Conservation (phyloP, 1,140 invertebrate species). For the Aphaenogaster floridana region DNA sequence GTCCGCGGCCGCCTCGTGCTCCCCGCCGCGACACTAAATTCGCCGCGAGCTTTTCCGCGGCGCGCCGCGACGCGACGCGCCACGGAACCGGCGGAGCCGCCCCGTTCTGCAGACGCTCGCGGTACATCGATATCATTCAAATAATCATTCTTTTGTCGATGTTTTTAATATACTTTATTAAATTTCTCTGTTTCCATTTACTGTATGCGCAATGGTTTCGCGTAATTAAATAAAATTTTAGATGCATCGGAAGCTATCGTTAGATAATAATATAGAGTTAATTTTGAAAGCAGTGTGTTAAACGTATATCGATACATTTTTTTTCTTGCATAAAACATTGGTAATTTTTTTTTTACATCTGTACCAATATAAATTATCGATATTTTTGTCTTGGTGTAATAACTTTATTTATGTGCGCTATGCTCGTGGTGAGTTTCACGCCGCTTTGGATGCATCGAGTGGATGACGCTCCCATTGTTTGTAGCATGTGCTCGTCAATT, state of each 20-base stretch:
- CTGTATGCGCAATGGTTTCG: neutral
- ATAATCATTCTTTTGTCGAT: neutral
- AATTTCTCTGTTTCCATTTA: neutral
- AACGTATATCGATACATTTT: neutral
- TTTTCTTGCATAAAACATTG: neutral
- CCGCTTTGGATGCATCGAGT: neutral
- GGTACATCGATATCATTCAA: neutral
- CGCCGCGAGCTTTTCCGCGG: conserved; percentile 52
- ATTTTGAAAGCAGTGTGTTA: neutral
- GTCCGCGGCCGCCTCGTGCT: conserved; percentile 22
- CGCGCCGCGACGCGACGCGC: neutral
- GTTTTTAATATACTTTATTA: neutral
- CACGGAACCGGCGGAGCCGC: conserved; percentile 8
- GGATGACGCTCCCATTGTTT: neutral
- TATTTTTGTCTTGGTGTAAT: neutral
- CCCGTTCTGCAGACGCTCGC: neutral
- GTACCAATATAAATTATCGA: neutral
- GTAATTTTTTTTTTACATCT: neutral
- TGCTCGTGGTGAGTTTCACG: neutral
- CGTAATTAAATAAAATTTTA: neutral
- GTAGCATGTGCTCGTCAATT: neutral
- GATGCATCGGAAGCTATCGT: neutral
- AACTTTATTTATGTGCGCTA: neutral
- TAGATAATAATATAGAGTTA: neutral
- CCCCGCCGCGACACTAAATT: conserved; percentile 37